A percentile compares a stretch with the other conserved stretches of the same genome.
These are phyloP conservation scores for Linyphia triangularis DNA, from an alignment of 2,888 invertebrate genomes.

Conservation along the genomic window DNA sequence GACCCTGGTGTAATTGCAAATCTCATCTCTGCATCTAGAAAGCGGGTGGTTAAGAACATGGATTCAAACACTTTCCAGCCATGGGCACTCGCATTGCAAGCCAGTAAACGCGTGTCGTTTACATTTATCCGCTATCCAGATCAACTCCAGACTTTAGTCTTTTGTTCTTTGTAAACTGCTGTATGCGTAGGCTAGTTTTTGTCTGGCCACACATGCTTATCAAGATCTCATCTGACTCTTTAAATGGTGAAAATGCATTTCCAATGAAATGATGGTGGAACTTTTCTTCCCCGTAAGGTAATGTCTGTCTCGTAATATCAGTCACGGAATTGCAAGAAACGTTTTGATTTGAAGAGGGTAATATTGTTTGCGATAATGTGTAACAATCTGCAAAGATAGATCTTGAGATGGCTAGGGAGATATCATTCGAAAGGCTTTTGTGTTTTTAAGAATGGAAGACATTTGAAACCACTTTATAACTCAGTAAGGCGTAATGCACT, in stretches of 20 bases:
- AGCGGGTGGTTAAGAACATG: constrained; percentile 27
- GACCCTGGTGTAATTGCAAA: constrained; percentile 29
- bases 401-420: not conserved
- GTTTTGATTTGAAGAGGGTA: constrained; percentile 16
- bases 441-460: not conserved
- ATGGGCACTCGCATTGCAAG: constrained; percentile 2
- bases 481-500: too few species aligned
- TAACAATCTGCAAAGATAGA: constrained; percentile 19
- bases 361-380: constrained; percentile 18
- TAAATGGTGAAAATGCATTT: constrained; percentile 7
- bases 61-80: constrained; percentile 45
- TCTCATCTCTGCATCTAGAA: constrained; percentile 14
- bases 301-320: not conserved
- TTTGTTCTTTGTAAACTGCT: constrained; percentile 29
- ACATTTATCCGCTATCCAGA: constrained; percentile 12
- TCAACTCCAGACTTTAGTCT: not conserved
- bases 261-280: constrained; percentile 31
- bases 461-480: too few species aligned
- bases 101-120: constrained; percentile 53
- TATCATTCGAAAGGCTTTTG: not conserved
- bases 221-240: constrained; percentile 28
- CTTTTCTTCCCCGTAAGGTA: constrained; percentile 22
- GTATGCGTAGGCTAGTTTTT: not conserved
- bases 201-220: constrained; percentile 17
- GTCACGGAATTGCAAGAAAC: constrained; percentile 32